phyloP scores from a whole-genome alignment of 2,888 invertebrate species.

The Copidosoma aretas region DNA sequence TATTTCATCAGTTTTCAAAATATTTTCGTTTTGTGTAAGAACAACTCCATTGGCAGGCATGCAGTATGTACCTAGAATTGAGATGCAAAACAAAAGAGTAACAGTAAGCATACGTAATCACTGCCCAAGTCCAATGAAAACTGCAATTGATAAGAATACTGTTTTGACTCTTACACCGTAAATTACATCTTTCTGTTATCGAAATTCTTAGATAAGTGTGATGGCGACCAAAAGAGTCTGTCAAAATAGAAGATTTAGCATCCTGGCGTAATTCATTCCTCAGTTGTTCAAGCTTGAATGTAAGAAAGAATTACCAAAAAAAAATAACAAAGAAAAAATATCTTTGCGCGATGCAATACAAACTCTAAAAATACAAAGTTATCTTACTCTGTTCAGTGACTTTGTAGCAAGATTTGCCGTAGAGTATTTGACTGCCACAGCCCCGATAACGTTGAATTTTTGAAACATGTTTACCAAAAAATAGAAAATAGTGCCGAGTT shows the following conservation, averaged over 20 bases:
- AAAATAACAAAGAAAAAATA: constrained; percentile 4
- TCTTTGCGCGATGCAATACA: neutral
- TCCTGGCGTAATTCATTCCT: constrained; percentile 47
- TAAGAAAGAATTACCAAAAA: neutral
- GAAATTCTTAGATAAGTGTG: constrained; percentile 96
- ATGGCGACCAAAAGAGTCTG: constrained; percentile 84
- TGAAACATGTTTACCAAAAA: constrained; percentile 3
- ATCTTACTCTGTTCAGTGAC: constrained; percentile 25
- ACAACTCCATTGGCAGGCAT: constrained; percentile 97
- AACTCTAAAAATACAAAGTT: neutral
- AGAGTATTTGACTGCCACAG: constrained; percentile 14
- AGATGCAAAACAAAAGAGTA: constrained; percentile 19
- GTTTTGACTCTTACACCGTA: constrained; percentile 75
- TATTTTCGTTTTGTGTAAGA: constrained; percentile 75
- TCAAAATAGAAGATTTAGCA: constrained; percentile 61
- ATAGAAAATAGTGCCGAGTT: neutral
- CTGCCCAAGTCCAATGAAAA: too few relatives aligned
- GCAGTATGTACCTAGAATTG: constrained; percentile 85
- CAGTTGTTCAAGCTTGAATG: constrained; percentile 54
- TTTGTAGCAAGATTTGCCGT: constrained; percentile 15
- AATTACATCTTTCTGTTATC: constrained; percentile 93
- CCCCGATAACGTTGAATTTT: neutral
- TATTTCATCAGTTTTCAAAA: constrained; percentile 85
- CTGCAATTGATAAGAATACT: too few relatives aligned
- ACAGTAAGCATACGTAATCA: neutral